Percentiles rank a stretch among this genome's conserved stretches.
Evolutionary conservation across 2,797 vertebrate genomes (phyloP).

Genomic region (Acipenser oxyrinchus): DNA sequence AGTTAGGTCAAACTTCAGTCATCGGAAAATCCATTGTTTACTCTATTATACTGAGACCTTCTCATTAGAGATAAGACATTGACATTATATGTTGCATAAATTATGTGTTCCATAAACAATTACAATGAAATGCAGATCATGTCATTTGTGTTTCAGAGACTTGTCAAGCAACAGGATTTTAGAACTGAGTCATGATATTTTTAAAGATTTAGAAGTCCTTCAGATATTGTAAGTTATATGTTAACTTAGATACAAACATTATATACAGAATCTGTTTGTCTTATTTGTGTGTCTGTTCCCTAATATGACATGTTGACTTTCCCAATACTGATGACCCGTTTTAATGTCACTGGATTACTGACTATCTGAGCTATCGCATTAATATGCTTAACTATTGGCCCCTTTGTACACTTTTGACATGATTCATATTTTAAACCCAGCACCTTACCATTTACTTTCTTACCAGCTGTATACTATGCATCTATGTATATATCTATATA

Average conservation of each 20-base stretch:
- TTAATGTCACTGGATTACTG: no score
- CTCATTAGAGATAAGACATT: neutral
- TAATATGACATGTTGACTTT: no score
- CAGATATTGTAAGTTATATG: conserved; percentile 57
- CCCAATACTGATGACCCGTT: no score
- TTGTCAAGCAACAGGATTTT: conserved; percentile 61
- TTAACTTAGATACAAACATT: neutral
- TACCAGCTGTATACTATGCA: neutral
- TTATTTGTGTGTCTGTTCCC: no score
- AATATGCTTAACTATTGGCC: no score
- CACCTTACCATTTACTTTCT: no score
- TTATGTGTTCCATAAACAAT: neutral
- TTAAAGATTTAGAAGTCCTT: conserved; percentile 56
- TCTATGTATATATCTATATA: neutral
- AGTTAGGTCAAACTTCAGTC: no score
- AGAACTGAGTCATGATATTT: conserved; percentile 52
- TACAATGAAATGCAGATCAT: neutral
- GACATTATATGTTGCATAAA: no score
- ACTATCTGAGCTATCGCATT: no score
- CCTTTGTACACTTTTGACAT: no score
- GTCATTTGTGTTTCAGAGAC: conserved; percentile 47
- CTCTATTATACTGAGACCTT: neutral
- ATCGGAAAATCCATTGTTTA: neutral
- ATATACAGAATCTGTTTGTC: no score
- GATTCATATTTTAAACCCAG: no score